Evolutionary conservation across 1,140 invertebrate species (phyloP), one percentile per base, ranked within the genome.

Genomic region (Diorhabda elongata): DNA sequence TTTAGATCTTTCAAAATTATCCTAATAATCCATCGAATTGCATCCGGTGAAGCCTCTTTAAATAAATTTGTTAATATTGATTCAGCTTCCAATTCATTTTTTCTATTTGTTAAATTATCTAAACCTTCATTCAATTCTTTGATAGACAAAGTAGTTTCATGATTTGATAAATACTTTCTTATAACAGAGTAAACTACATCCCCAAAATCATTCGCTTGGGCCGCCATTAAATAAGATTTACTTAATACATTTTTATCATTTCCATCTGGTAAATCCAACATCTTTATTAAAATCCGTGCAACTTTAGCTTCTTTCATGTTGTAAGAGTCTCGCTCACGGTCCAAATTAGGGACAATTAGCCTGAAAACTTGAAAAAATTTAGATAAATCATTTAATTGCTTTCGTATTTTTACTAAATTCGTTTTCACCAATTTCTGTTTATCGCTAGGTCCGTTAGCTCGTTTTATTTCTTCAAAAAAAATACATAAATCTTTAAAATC

Each of bases 1-100:
- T 87, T 88, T 75, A 96, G 82, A 62, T 93, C 88, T 81, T 97
- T 97, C 3, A 98, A 80, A 59, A 98, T 87, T 63, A 98, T 90
- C 71, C 94, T 83, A 3, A 96, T 91, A 0, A 97, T 71, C 78
- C 78, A 80, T 74, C 76, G 42, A 65, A 52, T 71, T 56, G 76
- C 78, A 66, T 79, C 69, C 44, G 75, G 69, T 2, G 80, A 72
- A 26, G 81, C 70, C 63, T 76, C 71, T 63, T 78, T 75, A 68
- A 84, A 83, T 26, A 78, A 70, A 63, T 71, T 78, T 67, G 72
- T 81, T 76, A 75, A 78, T 81, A 67, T 66, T 69, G 67, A 69
- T 66, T 79, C 78, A 11, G 67, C 85, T 66, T 87, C 83, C 74
- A 84, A 85, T 45, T 80, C 79, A 59, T 82, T 82, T 76, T 87